These are phyloP conservation scores for Phyllotis vaccarum DNA, from an alignment of 2,797 vertebrate species.

Conservation along the genomic window DNA sequence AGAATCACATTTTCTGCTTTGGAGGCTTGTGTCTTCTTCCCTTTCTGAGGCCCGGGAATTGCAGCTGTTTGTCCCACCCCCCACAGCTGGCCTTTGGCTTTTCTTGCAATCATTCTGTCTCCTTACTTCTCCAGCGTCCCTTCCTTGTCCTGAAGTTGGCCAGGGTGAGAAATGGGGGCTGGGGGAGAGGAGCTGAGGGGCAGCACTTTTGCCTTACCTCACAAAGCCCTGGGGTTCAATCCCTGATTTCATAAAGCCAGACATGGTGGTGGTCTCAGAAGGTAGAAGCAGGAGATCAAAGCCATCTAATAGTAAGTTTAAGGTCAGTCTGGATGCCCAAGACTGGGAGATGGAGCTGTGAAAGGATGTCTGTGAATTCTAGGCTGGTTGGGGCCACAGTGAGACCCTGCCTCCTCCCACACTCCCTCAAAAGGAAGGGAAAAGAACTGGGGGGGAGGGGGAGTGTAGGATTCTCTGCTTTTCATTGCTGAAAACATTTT, in stretches of 20 bases:
- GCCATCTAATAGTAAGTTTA: neutral
- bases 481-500: neutral
- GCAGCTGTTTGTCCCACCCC: neutral
- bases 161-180: neutral
- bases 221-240: neutral
- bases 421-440: neutral
- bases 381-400: neutral
- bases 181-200: neutral
- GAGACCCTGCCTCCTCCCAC: neutral
- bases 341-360: neutral
- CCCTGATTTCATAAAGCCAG: neutral
- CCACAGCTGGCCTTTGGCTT: neutral
- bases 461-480: neutral
- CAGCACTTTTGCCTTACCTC: neutral
- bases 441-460: neutral
- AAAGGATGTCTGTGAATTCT: neutral
- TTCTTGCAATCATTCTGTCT: neutral
- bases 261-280: neutral
- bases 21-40: neutral
- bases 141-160: constrained; percentile 27
- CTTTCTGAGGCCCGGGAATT: neutral
- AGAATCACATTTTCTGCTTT: neutral
- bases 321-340: neutral
- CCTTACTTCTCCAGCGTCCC: neutral
- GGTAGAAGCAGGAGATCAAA: neutral